Evolutionary conservation across 2,888 invertebrate species (phyloP).

Genomic region (Altica lythri): DNA sequence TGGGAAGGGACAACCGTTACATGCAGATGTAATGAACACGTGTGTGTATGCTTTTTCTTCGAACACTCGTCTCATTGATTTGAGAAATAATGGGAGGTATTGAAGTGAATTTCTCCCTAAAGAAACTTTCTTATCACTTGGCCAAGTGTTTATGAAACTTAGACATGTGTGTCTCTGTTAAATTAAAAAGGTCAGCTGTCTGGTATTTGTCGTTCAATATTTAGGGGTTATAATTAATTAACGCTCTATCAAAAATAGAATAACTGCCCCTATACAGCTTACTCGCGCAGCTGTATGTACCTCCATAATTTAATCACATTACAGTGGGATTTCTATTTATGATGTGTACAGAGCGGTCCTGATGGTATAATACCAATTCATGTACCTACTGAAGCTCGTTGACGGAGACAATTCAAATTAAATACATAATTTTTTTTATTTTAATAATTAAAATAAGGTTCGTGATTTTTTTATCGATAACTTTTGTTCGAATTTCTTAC

Average conservation of each 20-base stretch:
- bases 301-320: conserved; percentile 32
- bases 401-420: too few species aligned
- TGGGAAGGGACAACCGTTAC: conserved; percentile 16
- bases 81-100: conserved; percentile 33
- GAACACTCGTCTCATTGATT: conserved; percentile 36
- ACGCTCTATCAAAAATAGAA: conserved; percentile 26
- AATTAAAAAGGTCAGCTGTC: conserved; percentile 42
- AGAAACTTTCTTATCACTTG: conserved; percentile 31
- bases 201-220: conserved; percentile 31
- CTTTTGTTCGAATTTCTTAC: too few species aligned
- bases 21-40: conserved; percentile 31
- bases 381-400: too few species aligned
- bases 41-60: conserved; percentile 29
- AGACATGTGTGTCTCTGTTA: conserved; percentile 27
- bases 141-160: conserved; percentile 23
- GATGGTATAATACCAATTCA: too few species aligned
- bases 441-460: too few species aligned
- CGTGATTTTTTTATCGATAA: too few species aligned
- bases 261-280: conserved; percentile 42
- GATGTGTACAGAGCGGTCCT: conserved; percentile 16
- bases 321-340: conserved; percentile 28
- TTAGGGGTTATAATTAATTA: conserved; percentile 45
- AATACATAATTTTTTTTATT: too few species aligned
- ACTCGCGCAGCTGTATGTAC: conserved; percentile 34
- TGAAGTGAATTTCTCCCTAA: conserved; percentile 33